A percentile compares a stretch with the other conserved stretches of the same genome.
These are phyloP conservation scores for Quiscalus mexicanus DNA, from an alignment of 2,113 vertebrate genomes.

Conservation along the genomic window DNA sequence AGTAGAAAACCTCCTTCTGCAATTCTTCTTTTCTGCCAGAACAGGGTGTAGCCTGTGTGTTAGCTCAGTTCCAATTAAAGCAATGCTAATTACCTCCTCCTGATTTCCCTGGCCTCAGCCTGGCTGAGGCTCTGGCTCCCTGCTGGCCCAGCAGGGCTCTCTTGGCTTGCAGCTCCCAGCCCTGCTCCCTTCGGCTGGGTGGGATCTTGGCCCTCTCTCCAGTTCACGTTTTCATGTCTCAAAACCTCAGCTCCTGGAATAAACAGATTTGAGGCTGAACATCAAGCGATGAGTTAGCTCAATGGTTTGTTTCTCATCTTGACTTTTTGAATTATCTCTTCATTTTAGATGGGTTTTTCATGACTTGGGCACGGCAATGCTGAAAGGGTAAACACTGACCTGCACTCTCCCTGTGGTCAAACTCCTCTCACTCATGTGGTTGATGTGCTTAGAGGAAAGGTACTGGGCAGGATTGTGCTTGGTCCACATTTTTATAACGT, in stretches of 20 bases:
- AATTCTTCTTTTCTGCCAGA: background rate
- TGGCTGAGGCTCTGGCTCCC: background rate
- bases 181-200: fast-evolving
- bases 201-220: background rate
- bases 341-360: background rate
- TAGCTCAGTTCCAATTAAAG: background rate
- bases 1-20: background rate
- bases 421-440: fast-evolving
- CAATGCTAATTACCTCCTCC: background rate
- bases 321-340: background rate
- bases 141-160: background rate
- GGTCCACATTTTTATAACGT: background rate
- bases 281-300: background rate
- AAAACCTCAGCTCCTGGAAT: background rate
- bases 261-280: background rate
- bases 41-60: background rate
- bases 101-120: background rate
- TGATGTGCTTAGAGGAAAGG: background rate
- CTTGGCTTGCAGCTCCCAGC: background rate
- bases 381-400: background rate
- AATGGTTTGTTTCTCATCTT: background rate
- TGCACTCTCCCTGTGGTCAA: background rate
- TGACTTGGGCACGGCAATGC: background rate
- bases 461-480: background rate
- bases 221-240: background rate